Conservation (phyloP, 1,140 invertebrate species). For the Scaptomyza pallida region DNA sequence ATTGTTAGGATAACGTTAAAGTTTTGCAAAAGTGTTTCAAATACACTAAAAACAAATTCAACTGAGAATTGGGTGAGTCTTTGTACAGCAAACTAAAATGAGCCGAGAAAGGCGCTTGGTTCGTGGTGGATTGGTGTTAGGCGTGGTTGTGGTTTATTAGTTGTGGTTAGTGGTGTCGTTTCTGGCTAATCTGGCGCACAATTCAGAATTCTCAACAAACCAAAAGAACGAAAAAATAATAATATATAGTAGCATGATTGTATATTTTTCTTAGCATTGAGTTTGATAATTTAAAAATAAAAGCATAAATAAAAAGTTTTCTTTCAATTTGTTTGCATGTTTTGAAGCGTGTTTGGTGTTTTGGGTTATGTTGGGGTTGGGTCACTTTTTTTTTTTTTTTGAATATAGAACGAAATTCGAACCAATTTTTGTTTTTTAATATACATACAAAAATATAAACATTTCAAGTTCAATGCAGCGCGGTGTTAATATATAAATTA, state of each 20-base stretch:
- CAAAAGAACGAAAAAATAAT: conserved; percentile 27
- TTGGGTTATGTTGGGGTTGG: conserved; percentile 20
- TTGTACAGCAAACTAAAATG: conserved; percentile 77
- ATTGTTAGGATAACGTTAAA: conserved; percentile 34
- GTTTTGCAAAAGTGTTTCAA: conserved; percentile 68
- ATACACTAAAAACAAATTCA: conserved; percentile 50
- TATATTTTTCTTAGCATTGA: conserved; percentile 58
- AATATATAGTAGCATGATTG: conserved; percentile 13
- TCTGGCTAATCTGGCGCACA: conserved; percentile 29
- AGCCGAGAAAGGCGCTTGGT: conserved; percentile 60
- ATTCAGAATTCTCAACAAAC: conserved; percentile 33
- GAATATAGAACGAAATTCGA: conserved; percentile 84
- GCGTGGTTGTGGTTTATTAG: conserved; percentile 36
- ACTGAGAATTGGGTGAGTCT: conserved; percentile 41
- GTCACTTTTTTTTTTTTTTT: conserved; percentile 47
- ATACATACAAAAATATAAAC: conserved; percentile 63
- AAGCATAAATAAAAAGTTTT: conserved; percentile 7
- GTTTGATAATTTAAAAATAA: conserved; percentile 42
- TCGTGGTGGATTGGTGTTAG: conserved; percentile 30
- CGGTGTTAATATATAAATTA: conserved; percentile 40
- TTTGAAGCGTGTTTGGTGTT: conserved; percentile 56
- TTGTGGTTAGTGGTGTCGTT: conserved; percentile 38
- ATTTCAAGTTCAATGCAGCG: conserved; percentile 62
- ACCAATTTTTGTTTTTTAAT: conserved; percentile 68
- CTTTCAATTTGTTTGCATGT: conserved; percentile 23